phyloP scores from a whole-genome alignment of 2,888 invertebrate genomes.

The Leucania comma region DNA sequence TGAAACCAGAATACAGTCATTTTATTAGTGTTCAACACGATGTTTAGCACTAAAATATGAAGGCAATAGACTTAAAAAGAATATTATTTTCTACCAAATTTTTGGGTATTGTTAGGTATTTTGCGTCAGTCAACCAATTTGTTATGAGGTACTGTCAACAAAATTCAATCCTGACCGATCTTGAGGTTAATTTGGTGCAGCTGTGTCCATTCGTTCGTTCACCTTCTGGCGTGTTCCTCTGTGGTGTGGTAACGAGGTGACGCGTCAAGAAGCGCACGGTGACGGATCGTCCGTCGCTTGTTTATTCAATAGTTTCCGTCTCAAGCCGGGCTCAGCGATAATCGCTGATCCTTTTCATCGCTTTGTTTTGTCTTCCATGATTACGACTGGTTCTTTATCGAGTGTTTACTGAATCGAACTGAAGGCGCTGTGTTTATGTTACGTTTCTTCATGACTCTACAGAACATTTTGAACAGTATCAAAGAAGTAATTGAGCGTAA shows the following conservation, averaged over 20 bases:
- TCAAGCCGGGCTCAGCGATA: slow-evolving; percentile 58
- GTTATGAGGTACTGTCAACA: too few relatives aligned
- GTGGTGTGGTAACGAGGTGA: slow-evolving; percentile 34
- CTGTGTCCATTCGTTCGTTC: neutral
- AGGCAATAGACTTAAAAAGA: slow-evolving; percentile 5
- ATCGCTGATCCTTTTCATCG: slow-evolving; percentile 64
- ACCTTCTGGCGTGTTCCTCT: slow-evolving; percentile 47
- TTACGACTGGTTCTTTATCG: slow-evolving; percentile 53
- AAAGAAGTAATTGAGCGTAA: neutral
- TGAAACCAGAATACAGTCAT: slow-evolving; percentile 31
- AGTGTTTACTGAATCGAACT: slow-evolving; percentile 41
- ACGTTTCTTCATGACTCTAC: slow-evolving; percentile 20
- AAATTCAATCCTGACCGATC: neutral
- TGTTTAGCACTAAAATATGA: slow-evolving; percentile 28
- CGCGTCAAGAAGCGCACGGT: slow-evolving; percentile 60
- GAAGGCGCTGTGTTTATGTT: slow-evolving; percentile 38
- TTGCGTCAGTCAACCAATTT: neutral
- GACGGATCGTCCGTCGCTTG: slow-evolving; percentile 69
- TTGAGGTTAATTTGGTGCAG: neutral
- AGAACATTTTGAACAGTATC: neutral
- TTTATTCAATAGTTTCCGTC: slow-evolving; percentile 73
- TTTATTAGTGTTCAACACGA: slow-evolving; percentile 31
- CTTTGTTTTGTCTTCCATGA: slow-evolving; percentile 64
- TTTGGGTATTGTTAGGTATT: neutral
- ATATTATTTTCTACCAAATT: neutral